Base-by-base conservation (phyloP, 2,113 vertebrate genomes). In the Lucifuga dentata region DNA sequence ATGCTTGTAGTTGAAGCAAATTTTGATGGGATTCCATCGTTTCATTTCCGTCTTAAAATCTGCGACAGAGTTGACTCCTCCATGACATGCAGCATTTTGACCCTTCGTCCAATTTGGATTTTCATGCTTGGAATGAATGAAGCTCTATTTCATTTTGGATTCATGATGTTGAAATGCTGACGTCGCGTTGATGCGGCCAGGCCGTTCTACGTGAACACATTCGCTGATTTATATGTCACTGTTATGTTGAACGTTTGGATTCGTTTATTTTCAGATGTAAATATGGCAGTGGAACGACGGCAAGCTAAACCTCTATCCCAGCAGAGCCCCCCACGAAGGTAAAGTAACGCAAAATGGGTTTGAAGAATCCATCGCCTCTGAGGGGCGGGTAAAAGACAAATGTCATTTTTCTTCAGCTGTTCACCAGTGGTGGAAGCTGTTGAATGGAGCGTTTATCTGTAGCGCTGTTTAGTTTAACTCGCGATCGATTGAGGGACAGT, bases 251-350 rank as follows among this genome's bases (percentile, higher is more conserved):
- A 98, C 94, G 94, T 96, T 95, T 97, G 97, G 97, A 96, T 98
- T 98, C 95, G 95, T 99, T 98, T 98, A 96, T 97, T 99, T 99
- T 96, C 97, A 99, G 98, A 98, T 98, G 95, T 98, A 96, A 99
- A 98, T 95, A 98, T 98, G 97, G 96, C 98, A 94, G 94, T 94
- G 94, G 97, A 98, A 93, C 94, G 97, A 96, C 98, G 96, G 93
- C 95, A 95, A 94, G 93, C 93, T 97, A 97, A 97, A 95, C 93
- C 94, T 95, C 94, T 95, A 92, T 89, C 95, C 94, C 96, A 96
- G 95, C 96, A 93, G 95, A 98, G 97, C 90, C 97, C 98, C 71
- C 86, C 96, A 92, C 94, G 96, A 96, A 99, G 98, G 98, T 99
- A 98, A 98, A 95, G 96, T 98, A 96, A 95, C 88, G 92, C 86